Percentiles rank a stretch among this genome's conserved stretches.
phyloP scores from a whole-genome alignment of 2,888 invertebrate species.

The Heterodera filipjevi region DNA sequence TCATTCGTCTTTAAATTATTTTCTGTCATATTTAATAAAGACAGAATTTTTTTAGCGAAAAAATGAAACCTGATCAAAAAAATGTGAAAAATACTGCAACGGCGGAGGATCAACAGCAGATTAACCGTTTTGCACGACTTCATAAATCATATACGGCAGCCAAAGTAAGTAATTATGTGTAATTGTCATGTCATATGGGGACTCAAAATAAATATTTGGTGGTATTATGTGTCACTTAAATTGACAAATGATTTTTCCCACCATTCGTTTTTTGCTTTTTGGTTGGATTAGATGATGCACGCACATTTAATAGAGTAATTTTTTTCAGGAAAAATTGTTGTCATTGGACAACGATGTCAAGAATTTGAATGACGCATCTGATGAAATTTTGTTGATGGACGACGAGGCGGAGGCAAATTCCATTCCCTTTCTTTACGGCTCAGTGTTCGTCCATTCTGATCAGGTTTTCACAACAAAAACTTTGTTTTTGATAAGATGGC shows the following conservation, averaged over 20 bases:
- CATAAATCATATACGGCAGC: slow-evolving; percentile 89
- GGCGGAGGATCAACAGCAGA: slow-evolving; percentile 93
- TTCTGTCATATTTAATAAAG: too few species aligned
- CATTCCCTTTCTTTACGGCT: slow-evolving; percentile 66
- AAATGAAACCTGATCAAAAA: background rate
- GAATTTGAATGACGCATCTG: slow-evolving; percentile 86
- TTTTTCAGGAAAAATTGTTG: slow-evolving; percentile 57
- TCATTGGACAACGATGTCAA: slow-evolving; percentile 79
- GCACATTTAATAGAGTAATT: slow-evolving; percentile 2
- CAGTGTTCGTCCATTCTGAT: slow-evolving; percentile 60
- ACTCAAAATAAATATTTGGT: too few species aligned
- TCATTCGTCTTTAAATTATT: too few species aligned
- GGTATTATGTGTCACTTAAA: too few species aligned
- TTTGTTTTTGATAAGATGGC: too few species aligned
- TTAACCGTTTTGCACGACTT: slow-evolving; percentile 90
- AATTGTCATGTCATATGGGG: background rate
- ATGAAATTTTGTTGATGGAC: slow-evolving; percentile 79
- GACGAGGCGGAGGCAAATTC: slow-evolving; percentile 69
- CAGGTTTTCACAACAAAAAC: slow-evolving; percentile 18
- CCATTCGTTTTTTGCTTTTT: background rate
- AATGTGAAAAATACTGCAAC: slow-evolving; percentile 72
- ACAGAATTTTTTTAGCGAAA: too few species aligned
- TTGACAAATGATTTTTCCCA: background rate
- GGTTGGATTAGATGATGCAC: too few species aligned
- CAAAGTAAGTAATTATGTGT: slow-evolving; percentile 71